Conservation (phyloP, 2,113 vertebrate species). For the Aythya baeri region DNA sequence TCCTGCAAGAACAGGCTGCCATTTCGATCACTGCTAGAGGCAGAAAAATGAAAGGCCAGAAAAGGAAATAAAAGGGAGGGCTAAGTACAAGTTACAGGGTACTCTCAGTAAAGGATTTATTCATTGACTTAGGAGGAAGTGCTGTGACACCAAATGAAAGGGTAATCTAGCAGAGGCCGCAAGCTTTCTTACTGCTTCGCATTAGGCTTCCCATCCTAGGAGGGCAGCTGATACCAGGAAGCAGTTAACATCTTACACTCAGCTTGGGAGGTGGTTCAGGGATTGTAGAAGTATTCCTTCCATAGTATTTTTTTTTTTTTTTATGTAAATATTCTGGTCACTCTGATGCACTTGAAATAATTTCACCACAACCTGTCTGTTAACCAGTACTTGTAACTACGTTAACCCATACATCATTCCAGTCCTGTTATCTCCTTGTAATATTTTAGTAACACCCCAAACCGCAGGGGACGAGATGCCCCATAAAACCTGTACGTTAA, state of each 20-base stretch:
- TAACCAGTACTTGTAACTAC: background rate
- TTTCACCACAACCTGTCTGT: background rate
- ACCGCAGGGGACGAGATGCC: background rate
- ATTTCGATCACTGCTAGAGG: background rate
- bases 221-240: background rate
- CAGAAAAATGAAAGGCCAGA: constrained; percentile 2
- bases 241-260: background rate
- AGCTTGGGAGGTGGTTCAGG: background rate
- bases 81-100: background rate
- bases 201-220: background rate
- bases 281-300: background rate
- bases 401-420: background rate
- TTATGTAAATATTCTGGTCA: too few species aligned
- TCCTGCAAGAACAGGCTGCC: background rate
- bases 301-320: background rate
- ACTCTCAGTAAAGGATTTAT: background rate
- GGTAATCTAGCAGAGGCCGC: background rate
- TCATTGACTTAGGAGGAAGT: background rate
- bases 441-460: background rate
- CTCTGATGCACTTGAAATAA: background rate
- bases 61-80: background rate
- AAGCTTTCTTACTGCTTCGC: background rate
- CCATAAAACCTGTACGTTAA: background rate
- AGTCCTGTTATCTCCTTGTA: background rate
- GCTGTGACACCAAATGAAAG: background rate